phyloP scores from a whole-genome alignment of 1,140 invertebrate genomes.

The Eueides isabella region DNA sequence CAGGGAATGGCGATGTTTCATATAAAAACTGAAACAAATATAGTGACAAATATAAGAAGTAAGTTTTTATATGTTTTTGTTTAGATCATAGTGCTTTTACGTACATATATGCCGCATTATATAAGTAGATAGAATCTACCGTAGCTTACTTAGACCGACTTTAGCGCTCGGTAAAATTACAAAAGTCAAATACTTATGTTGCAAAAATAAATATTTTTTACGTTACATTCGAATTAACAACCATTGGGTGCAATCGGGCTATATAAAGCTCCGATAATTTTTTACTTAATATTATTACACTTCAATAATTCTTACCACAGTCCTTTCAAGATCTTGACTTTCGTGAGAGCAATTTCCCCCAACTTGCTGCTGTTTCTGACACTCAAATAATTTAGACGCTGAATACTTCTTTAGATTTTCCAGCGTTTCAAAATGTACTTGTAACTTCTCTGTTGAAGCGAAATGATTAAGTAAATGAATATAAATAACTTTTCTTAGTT shows the following conservation, averaged over 20 bases:
- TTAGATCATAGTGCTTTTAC: too few species aligned
- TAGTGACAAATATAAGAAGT: too few species aligned
- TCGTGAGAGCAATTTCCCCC: constrained; percentile 78
- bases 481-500: background rate
- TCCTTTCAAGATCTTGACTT: constrained; percentile 75
- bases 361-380: constrained; percentile 78
- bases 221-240: too few species aligned
- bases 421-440: constrained; percentile 77
- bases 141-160: too few species aligned
- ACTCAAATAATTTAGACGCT: constrained; percentile 75
- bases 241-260: too few species aligned
- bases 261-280: too few species aligned
- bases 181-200: too few species aligned
- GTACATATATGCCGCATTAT: too few species aligned
- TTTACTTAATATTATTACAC: background rate
- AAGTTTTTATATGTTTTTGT: too few species aligned
- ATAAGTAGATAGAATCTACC: too few species aligned
- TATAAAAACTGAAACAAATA: constrained; percentile 67
- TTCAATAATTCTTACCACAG: constrained; percentile 60
- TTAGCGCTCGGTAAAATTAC: too few species aligned
- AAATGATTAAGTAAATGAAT: background rate
- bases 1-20: constrained; percentile 75
- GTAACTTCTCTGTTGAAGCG: constrained; percentile 66
- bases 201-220: too few species aligned
- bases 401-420: constrained; percentile 79